Conservation (phyloP, 2,888 invertebrate genomes). For the Thysanoteuthis rhombus region DNA sequence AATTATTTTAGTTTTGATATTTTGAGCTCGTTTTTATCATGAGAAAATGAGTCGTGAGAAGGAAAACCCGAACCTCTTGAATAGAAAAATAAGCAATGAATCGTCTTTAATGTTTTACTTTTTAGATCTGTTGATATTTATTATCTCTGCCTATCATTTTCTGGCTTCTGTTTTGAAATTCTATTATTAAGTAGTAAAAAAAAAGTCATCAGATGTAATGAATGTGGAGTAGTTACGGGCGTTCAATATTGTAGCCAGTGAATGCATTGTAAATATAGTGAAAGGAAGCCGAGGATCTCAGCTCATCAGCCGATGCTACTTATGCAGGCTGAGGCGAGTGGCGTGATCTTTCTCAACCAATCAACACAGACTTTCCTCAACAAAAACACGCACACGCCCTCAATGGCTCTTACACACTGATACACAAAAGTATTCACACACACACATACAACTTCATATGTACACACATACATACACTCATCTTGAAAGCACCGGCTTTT, state of each 20-base stretch:
- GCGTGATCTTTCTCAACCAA: conserved; percentile 19
- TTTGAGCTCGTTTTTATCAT: too few relatives aligned
- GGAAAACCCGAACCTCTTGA: too few relatives aligned
- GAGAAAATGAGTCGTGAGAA: too few relatives aligned
- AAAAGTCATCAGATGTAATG: neutral
- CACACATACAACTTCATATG: neutral
- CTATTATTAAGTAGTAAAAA: too few relatives aligned
- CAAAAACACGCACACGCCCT: neutral
- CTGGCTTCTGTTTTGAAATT: too few relatives aligned
- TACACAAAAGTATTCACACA: neutral
- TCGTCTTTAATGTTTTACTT: too few relatives aligned
- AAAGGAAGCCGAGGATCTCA: too few relatives aligned
- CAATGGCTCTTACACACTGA: neutral
- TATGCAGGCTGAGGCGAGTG: conserved; percentile 22
- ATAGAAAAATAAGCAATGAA: too few relatives aligned
- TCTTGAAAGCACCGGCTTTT: neutral
- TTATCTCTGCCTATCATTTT: too few relatives aligned
- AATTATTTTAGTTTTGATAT: too few relatives aligned
- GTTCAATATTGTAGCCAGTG: neutral
- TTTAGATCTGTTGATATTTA: too few relatives aligned
- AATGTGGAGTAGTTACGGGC: neutral
- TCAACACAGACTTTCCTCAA: neutral
- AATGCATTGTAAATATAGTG: neutral
- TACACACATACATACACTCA: neutral
- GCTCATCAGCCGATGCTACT: conserved; percentile 30